A percentile compares a stretch with the other conserved stretches of the same genome.
Evolutionary conservation across 2,113 vertebrate genomes (phyloP).

Genomic region (Prionailurus bengalensis): DNA sequence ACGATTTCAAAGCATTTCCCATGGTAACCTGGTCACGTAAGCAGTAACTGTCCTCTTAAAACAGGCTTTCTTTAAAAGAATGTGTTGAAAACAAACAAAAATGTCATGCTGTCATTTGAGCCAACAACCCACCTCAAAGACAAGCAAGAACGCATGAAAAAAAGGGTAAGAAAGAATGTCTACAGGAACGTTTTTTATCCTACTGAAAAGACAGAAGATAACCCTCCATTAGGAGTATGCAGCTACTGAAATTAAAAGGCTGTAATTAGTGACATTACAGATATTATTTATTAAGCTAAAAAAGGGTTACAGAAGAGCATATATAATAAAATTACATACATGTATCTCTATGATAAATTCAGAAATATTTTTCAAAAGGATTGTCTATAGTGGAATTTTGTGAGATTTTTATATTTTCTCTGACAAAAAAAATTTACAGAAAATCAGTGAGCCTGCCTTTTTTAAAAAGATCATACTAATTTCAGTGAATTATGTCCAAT

Average conservation of each 20-base stretch:
- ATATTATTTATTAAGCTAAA: slow-evolving; percentile 59
- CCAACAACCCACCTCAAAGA: not conserved
- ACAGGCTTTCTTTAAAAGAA: slow-evolving; percentile 47
- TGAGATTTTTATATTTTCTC: slow-evolving; percentile 23
- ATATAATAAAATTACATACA: slow-evolving; percentile 52
- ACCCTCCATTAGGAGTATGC: slow-evolving; percentile 28
- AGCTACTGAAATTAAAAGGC: slow-evolving; percentile 48
- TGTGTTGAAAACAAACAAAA: not conserved
- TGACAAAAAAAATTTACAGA: not conserved
- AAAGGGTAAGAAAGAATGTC: slow-evolving; percentile 25
- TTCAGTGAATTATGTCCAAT: not conserved
- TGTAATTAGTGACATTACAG: slow-evolving; percentile 47
- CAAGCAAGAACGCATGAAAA: slow-evolving; percentile 47
- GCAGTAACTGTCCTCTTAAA: slow-evolving; percentile 25
- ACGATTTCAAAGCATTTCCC: slow-evolving; percentile 37
- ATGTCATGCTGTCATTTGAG: not conserved
- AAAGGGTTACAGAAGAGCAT: slow-evolving; percentile 3
- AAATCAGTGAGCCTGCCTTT: not conserved
- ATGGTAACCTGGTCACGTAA: not conserved
- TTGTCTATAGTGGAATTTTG: slow-evolving; percentile 10
- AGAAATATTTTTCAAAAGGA: slow-evolving; percentile 44
- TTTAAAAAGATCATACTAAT: not conserved
- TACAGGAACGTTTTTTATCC: slow-evolving; percentile 40
- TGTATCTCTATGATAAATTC: not conserved
- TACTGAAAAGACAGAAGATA: slow-evolving; percentile 41